Conservation (phyloP, 2,113 vertebrate genomes). For the Anolis sagrei region DNA sequence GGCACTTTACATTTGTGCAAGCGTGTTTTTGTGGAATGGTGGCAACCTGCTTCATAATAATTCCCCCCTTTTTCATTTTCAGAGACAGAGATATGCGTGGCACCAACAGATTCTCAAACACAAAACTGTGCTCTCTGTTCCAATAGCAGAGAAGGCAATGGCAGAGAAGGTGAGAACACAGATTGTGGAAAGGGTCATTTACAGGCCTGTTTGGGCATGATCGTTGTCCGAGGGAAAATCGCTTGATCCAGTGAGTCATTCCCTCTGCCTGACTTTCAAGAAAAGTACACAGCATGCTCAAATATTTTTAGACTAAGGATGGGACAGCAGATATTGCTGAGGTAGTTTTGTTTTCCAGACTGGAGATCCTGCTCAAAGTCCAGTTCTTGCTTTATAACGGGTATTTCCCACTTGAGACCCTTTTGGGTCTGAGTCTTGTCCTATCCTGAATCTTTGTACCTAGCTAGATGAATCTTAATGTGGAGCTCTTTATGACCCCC, state of each 20-base stretch:
- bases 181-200: not conserved
- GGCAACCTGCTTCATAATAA: not conserved
- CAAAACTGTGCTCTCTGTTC: constrained; percentile 59
- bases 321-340: not conserved
- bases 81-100: constrained; percentile 22
- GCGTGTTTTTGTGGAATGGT: not conserved
- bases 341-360: not conserved
- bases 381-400: not conserved
- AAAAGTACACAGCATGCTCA: not conserved
- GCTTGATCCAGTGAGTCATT: not conserved
- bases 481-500: not conserved
- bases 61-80: not conserved
- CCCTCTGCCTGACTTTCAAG: not conserved
- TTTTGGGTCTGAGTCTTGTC: not conserved
- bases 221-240: not conserved
- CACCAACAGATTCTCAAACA: not conserved
- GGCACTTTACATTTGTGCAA: not conserved
- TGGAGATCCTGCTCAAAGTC: not conserved
- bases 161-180: constrained; percentile 29
- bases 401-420: not conserved
- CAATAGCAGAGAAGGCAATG: constrained; percentile 10
- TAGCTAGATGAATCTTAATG: not conserved
- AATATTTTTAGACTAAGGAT: not conserved
- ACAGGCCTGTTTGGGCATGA: not conserved
- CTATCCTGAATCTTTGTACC: not conserved